Percentiles rank a stretch among this genome's conserved stretches.
Conservation (phyloP, 2,888 invertebrate species). For the Drosophila dives region DNA sequence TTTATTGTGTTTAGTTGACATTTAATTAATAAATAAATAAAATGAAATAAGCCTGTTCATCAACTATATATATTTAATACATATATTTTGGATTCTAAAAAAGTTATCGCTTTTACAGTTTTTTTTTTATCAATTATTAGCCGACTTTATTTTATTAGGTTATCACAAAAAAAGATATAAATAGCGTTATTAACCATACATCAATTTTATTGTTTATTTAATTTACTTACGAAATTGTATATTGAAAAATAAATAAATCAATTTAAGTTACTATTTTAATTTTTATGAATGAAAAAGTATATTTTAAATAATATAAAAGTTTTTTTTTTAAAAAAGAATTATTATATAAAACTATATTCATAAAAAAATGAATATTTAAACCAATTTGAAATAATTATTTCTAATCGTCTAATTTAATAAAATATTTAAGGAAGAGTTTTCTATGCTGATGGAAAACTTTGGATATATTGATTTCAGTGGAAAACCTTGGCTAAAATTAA, state of each 20-base stretch:
- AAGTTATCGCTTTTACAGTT: too few relatives aligned
- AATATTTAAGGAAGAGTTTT: not conserved
- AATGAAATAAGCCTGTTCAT: too few relatives aligned
- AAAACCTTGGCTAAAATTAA: not conserved
- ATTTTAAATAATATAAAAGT: not conserved
- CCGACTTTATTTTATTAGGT: not conserved
- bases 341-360: not conserved
- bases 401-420: too few relatives aligned
- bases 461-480: not conserved
- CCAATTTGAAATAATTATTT: not conserved
- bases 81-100: too few relatives aligned
- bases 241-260: not conserved
- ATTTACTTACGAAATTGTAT: not conserved
- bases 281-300: not conserved
- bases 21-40: too few relatives aligned
- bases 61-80: too few relatives aligned
- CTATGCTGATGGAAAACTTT: not conserved
- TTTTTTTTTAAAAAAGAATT: not conserved
- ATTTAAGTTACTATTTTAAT: not conserved
- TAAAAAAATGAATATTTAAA: not conserved
- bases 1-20: too few relatives aligned
- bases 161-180: not conserved
- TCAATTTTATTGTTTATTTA: not conserved
- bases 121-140: too few relatives aligned
- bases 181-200: not conserved